phyloP scores from a whole-genome alignment of 2,888 invertebrate genomes.

The Plutella xylostella region DNA sequence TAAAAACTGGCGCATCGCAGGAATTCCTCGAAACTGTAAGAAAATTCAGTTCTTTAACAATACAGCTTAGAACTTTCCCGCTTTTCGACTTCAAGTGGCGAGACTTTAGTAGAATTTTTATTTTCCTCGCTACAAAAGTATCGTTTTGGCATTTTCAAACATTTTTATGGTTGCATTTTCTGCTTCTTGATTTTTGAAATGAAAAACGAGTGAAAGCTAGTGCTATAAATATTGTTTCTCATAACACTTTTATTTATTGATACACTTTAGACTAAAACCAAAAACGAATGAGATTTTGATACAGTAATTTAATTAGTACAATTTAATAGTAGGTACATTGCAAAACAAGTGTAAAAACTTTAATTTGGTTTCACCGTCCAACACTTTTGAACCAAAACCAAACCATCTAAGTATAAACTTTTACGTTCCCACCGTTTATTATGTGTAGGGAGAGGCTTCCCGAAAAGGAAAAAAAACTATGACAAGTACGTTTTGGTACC shows the following conservation, averaged over 20 bases:
- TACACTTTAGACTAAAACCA: neutral
- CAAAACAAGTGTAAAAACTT: neutral
- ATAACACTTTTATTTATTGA: neutral
- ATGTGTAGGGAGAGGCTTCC: no score
- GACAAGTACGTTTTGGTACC: neutral
- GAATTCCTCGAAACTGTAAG: neutral
- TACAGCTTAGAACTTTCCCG: slow-evolving; percentile 1
- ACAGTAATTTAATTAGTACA: neutral
- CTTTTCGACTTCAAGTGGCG: neutral
- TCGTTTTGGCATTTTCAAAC: neutral
- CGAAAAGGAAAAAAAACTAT: neutral
- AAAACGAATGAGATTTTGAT: neutral
- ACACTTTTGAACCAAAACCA: neutral
- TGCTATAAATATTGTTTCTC: neutral
- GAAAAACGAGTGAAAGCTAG: neutral
- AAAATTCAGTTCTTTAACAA: slow-evolving; percentile 2
- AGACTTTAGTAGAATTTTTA: no score
- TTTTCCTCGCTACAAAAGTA: neutral
- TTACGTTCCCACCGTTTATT: no score
- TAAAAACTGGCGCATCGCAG: neutral
- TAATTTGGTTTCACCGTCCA: neutral
- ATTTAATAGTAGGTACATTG: neutral
- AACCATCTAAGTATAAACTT: neutral
- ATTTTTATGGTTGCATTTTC: neutral
- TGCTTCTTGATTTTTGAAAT: neutral